phyloP scores from a whole-genome alignment of 1,140 invertebrate species.

The Drosophila guanche region DNA sequence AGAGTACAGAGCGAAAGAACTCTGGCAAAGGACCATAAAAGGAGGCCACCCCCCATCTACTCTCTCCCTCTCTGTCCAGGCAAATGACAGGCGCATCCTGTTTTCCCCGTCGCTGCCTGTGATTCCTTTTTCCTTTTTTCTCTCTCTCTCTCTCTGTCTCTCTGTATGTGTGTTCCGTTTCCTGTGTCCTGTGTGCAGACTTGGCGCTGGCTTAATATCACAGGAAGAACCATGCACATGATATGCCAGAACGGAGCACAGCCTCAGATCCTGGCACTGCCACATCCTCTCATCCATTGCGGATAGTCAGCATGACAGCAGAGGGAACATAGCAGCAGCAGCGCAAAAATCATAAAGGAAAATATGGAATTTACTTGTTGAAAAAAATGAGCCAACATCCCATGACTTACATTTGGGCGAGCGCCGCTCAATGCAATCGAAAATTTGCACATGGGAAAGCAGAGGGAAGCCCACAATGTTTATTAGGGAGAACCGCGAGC shows the following conservation, averaged over 20 bases:
- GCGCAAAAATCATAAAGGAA: constrained; percentile 72
- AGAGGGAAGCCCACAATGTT: constrained; percentile 19
- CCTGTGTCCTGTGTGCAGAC: constrained; percentile 28
- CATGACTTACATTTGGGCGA: constrained; percentile 11
- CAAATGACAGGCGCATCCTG: constrained; percentile 74
- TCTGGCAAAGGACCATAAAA: constrained; percentile 33
- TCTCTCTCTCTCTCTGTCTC: not conserved
- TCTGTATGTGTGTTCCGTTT: constrained; percentile 21
- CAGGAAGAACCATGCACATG: constrained; percentile 53
- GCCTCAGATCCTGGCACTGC: constrained; percentile 5
- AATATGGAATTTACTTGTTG: constrained; percentile 81
- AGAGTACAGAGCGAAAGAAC: constrained; percentile 4
- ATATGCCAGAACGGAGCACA: constrained; percentile 18
- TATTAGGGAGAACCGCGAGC: constrained; percentile 57
- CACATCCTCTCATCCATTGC: too few species aligned
- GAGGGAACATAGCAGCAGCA: constrained; percentile 19
- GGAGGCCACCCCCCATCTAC: not conserved
- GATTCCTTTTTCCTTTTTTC: too few species aligned
- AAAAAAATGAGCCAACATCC: constrained; percentile 35
- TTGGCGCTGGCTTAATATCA: constrained; percentile 55
- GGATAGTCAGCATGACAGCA: constrained; percentile 10
- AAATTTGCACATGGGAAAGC: constrained; percentile 18
- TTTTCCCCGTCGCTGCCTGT: constrained; percentile 7
- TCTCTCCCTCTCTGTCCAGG: constrained; percentile 58
- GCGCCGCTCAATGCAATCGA: constrained; percentile 57